A percentile compares a stretch with the other conserved stretches of the same genome.
These are phyloP conservation scores for Physocephala rufipes DNA, from an alignment of 2,888 invertebrate species.

Conservation along the genomic window DNA sequence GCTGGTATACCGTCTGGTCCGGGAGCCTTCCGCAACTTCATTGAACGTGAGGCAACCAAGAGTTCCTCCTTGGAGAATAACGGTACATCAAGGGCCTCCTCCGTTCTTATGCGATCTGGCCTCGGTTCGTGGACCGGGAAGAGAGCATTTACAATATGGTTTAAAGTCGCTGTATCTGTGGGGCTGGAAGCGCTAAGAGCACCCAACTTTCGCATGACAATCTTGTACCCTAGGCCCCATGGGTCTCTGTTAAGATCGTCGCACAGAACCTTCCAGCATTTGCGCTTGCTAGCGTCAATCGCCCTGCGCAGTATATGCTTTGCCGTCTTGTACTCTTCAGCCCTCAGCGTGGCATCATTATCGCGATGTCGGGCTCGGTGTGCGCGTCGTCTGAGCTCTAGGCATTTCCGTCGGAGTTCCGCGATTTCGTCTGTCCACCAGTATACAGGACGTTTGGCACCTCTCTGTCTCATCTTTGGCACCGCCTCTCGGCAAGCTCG, in stretches of 20 bases:
- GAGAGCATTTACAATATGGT: too few species aligned
- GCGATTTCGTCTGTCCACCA: conserved; percentile 16
- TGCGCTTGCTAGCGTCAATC: background rate
- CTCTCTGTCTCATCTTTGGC: too few species aligned
- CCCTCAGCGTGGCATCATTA: too few species aligned
- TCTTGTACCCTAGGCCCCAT: conserved; percentile 9
- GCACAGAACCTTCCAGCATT: background rate
- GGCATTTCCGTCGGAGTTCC: background rate
- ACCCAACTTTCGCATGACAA: background rate
- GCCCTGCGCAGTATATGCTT: background rate
- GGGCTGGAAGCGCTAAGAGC: background rate
- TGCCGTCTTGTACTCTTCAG: background rate
- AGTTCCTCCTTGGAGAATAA: conserved; percentile 9
- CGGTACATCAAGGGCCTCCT: background rate
- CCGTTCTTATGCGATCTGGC: background rate
- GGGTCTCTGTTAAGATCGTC: background rate
- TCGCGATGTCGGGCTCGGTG: background rate
- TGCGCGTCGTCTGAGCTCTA: background rate
- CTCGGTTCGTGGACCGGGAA: background rate
- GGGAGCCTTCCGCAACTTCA: conserved; percentile 24
- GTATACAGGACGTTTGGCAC: background rate
- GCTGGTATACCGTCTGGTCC: conserved; percentile 34
- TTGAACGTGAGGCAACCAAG: background rate
- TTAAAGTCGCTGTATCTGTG: background rate
- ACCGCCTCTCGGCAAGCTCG: too few species aligned